Percentiles rank a stretch among this genome's conserved stretches.
These are phyloP conservation scores for Limnephilus marmoratus DNA, from an alignment of 2,888 invertebrate species.

Conservation along the genomic window DNA sequence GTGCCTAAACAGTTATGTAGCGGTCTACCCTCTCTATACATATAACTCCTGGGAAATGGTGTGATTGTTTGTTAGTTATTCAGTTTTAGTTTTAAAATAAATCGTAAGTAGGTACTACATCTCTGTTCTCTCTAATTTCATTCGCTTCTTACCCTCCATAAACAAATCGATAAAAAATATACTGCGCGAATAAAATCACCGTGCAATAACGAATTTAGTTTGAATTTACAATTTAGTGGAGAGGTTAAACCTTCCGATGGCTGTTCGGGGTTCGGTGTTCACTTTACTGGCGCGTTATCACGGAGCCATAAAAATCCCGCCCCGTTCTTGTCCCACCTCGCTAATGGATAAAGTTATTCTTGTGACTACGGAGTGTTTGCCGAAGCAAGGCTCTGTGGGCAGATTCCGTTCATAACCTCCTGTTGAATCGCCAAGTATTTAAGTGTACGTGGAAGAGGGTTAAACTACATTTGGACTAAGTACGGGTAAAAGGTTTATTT, in stretches of 20 bases:
- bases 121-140: background rate
- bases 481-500: background rate
- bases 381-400: conserved; percentile 35
- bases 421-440: background rate
- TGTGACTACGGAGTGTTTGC: conserved; percentile 41
- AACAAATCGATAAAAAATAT: background rate
- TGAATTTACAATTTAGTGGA: background rate
- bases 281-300: conserved; percentile 10
- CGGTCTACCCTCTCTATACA: too few relatives aligned
- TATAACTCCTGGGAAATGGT: too few relatives aligned
- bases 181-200: background rate
- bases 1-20: too few relatives aligned
- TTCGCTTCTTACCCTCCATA: background rate
- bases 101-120: too few relatives aligned
- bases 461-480: background rate
- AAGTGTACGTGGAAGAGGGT: background rate
- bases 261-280: background rate
- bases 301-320: conserved; percentile 37
- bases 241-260: background rate
- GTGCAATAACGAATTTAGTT: background rate
- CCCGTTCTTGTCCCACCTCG: conserved; percentile 47
- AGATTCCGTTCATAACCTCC: background rate
- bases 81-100: too few relatives aligned
- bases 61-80: too few relatives aligned
- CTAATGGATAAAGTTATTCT: conserved; percentile 62